phyloP scores from a whole-genome alignment of 2,888 invertebrate genomes.

The Rhaphigaster nebulosa region DNA sequence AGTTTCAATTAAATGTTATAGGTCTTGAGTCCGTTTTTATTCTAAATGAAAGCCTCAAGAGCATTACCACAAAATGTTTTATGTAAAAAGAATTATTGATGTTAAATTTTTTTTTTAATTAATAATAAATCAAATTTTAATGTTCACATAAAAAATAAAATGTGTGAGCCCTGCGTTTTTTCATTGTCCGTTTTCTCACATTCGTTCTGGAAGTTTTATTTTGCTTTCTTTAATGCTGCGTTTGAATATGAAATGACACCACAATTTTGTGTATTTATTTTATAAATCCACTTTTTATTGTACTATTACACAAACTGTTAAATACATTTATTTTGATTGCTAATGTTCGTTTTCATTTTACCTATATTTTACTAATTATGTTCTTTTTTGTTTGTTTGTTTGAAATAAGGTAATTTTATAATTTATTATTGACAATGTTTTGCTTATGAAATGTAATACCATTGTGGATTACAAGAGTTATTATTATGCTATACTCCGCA shows the following conservation, averaged over 20 bases:
- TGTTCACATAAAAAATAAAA: constrained; percentile 9
- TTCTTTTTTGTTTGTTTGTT: neutral
- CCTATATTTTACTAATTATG: neutral
- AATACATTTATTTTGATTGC: constrained; percentile 61
- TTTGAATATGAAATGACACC: constrained; percentile 55
- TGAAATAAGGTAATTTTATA: neutral
- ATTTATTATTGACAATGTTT: too few species aligned
- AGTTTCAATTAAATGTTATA: constrained; percentile 49
- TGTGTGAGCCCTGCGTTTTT: constrained; percentile 31
- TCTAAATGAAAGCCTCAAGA: constrained; percentile 45
- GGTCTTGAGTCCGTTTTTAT: constrained; percentile 53
- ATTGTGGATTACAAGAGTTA: too few species aligned
- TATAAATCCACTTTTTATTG: constrained; percentile 60
- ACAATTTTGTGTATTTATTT: constrained; percentile 59
- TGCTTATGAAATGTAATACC: too few species aligned
- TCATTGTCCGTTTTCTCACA: constrained; percentile 56
- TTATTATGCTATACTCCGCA: neutral
- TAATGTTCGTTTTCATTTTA: constrained; percentile 39
- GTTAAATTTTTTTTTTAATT: constrained; percentile 48
- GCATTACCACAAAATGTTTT: constrained; percentile 55
- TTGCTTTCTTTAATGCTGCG: constrained; percentile 51
- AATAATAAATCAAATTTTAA: constrained; percentile 24
- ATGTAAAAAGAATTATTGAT: constrained; percentile 57
- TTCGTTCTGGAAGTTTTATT: constrained; percentile 54
- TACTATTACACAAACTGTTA: constrained; percentile 59